Base-by-base conservation (phyloP, 2,888 invertebrate genomes). In the Subacronicta megacephala region DNA sequence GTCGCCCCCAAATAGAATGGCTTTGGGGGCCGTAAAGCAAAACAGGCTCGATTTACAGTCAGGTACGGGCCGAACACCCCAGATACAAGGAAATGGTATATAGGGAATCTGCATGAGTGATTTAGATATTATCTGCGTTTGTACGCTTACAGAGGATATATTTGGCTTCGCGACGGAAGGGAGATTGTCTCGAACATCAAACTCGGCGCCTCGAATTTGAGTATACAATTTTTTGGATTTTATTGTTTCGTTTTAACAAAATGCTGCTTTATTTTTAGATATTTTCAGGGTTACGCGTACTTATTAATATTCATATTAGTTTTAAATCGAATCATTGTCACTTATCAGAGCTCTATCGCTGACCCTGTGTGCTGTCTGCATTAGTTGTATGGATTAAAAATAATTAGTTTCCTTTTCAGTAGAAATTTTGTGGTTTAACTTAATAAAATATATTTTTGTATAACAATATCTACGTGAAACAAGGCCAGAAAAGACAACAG, bases 11-110 rank as follows among this genome's bases (percentile, higher is more conserved):
- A 74, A 72, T 56, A 35, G 41, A 38, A 42, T 23, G 43, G 56
- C 20, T 18, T 33, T 44, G 51, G 42, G 31, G 20, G 37, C 26
- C 62, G 43, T 75, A 59, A 71, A 68, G 47, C 40, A 57, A 66
- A 73, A 75, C 65, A 64, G 64, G 72, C 36, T 20, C 43, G 41
- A 71, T 75, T 75, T 62, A 62, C 40, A 68, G 58, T 71, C 72
- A 68, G 64, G 68, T 75, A 41, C 29, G 18, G 31, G 26, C 33
- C n/a, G 36, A 37, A 31, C 38, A 29, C 20, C 13, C 35, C 9
- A 49, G 41, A 64, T 70, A 70, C 44, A 56, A 33, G 20, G 17
- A 17, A 37, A 60, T 70, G 49, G 54, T 73, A 61, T 67, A 63
- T 74, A 33, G 29, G 49, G 56, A 55, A 66, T 50, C 56, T 53